Evolutionary conservation across 2,888 invertebrate genomes (phyloP).

Genomic region (Microdon myrmicae): DNA sequence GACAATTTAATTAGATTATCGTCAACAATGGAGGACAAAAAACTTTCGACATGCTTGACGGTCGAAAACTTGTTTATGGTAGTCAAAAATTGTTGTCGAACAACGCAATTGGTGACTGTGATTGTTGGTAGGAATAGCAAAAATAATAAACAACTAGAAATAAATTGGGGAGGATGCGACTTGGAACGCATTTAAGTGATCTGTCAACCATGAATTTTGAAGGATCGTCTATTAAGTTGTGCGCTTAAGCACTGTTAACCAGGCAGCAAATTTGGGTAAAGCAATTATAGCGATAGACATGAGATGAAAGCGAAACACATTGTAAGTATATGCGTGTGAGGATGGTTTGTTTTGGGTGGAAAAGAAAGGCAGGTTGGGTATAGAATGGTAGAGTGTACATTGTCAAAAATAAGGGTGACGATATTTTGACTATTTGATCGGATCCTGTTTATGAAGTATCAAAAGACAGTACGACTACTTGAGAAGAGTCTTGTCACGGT

Average conservation of each 20-base stretch:
- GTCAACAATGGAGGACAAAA: neutral
- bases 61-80: constrained; percentile 28
- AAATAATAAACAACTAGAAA: no score
- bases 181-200: constrained; percentile 12
- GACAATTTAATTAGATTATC: constrained; percentile 48
- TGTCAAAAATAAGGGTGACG: no score
- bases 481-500: no score
- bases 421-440: no score
- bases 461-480: no score
- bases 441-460: no score
- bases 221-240: constrained; percentile 28
- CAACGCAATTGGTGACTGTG: constrained; percentile 7
- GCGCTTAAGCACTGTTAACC: neutral
- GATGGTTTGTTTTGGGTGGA: no score
- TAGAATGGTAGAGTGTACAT: no score
- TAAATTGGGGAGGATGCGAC: constrained; percentile 13
- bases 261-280: constrained; percentile 2
- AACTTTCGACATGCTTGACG: constrained; percentile 28
- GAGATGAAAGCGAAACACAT: no score
- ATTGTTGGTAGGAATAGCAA: constrained; percentile 4
- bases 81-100: constrained; percentile 7
- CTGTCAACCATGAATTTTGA: constrained; percentile 21
- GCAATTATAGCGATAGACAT: no score
- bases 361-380: no score
- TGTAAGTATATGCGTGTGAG: no score